Percentiles rank a stretch among this genome's conserved stretches.
Evolutionary conservation across 2,797 vertebrate species (phyloP).

Genomic region (Hydrolagus colliei): DNA sequence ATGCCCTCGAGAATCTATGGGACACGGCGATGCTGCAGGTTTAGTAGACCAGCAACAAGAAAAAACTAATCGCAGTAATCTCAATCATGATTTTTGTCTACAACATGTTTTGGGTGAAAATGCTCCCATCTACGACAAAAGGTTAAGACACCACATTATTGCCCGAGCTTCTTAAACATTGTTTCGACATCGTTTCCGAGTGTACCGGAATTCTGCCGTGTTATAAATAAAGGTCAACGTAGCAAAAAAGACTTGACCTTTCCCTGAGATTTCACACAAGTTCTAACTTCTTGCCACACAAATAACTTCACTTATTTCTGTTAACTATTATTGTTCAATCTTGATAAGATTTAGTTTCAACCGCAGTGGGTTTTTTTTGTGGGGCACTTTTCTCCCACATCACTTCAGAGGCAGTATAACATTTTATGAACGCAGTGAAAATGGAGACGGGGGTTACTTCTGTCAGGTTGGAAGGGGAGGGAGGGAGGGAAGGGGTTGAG

Average conservation of each 20-base stretch:
- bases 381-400: not conserved
- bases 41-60: not conserved
- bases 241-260: conserved; percentile 19
- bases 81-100: not conserved
- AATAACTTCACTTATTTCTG: not conserved
- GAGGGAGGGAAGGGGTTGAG: not conserved
- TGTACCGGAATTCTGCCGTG: conserved; percentile 11
- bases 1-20: not conserved
- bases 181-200: not conserved
- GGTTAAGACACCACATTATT: conserved; percentile 11
- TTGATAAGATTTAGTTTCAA: not conserved
- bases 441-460: not conserved
- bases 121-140: not conserved
- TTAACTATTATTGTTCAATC: conserved; percentile 1
- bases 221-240: conserved; percentile 11
- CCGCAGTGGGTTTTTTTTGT: not conserved
- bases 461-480: not conserved
- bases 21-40: not conserved
- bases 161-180: conserved; percentile 8
- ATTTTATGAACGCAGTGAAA: not conserved
- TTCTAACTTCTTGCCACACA: not conserved
- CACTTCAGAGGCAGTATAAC: not conserved
- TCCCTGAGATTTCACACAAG: not conserved
- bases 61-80: conserved; percentile 12
- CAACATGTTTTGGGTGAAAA: not conserved